phyloP scores from a whole-genome alignment of 2,797 vertebrate genomes.

The Sebastes dallii region DNA sequence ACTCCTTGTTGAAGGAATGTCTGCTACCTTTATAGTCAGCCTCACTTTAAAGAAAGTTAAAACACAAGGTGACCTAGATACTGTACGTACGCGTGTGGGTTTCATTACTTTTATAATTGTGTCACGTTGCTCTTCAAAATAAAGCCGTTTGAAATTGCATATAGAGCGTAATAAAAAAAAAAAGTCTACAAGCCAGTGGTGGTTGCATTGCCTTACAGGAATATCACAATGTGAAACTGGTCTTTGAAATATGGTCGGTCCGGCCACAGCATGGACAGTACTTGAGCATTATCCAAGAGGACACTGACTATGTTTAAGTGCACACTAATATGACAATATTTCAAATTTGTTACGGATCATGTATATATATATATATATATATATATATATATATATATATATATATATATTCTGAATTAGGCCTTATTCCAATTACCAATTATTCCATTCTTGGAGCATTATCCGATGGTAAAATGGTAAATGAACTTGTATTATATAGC shows the following conservation, averaged over 20 bases:
- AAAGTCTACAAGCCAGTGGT: neutral
- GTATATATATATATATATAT: too few species aligned
- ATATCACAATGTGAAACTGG: neutral
- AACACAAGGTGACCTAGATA: conserved; percentile 50
- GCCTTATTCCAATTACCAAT: too few species aligned
- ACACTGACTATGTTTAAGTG: neutral
- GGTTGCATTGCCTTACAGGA: neutral
- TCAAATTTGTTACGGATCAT: too few species aligned
- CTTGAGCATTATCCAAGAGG: neutral
- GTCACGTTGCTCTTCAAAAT: conserved; percentile 22
- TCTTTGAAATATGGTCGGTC: neutral
- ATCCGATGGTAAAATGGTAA: too few species aligned
- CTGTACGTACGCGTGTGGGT: neutral
- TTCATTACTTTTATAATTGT: conserved; percentile 23
- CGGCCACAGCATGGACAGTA: neutral
- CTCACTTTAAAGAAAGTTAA: conserved; percentile 40
- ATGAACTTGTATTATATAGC: too few species aligned
- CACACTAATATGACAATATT: too few species aligned
- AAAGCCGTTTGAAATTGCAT: conserved; percentile 1
- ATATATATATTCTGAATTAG: too few species aligned
- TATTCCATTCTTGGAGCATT: too few species aligned
- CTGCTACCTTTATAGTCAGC: neutral
- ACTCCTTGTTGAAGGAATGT: neutral
- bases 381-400: too few species aligned
- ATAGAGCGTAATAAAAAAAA: neutral